Conservation (phyloP, 1,140 invertebrate species). For the Tetramorium simillimum region DNA sequence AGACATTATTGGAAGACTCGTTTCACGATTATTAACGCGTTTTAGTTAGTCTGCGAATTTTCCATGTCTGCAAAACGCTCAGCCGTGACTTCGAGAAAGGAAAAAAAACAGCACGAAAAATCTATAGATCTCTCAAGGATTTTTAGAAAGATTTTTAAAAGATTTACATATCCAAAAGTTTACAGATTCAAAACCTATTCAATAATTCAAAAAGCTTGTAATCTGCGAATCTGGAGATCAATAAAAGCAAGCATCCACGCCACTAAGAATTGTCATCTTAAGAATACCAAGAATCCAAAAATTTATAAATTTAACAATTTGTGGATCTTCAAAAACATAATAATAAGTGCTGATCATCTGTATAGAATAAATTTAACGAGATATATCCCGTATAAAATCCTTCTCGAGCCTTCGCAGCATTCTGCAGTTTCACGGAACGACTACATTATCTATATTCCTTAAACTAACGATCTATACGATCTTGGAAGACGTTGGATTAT, state of each 20-base stretch:
- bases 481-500: conserved; percentile 79
- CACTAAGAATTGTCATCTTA: not conserved
- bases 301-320: not conserved
- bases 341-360: not conserved
- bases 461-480: conserved; percentile 67
- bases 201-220: not conserved
- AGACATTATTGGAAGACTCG: conserved; percentile 77
- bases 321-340: not conserved
- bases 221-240: not conserved
- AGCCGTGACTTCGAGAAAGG: not conserved
- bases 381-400: not conserved
- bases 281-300: not conserved
- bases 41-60: conserved; percentile 64
- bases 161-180: not conserved
- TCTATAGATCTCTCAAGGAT: not conserved
- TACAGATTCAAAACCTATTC: not conserved
- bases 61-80: conserved; percentile 52
- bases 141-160: not conserved
- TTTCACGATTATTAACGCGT: conserved; percentile 68
- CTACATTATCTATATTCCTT: conserved; percentile 61
- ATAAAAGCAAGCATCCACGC: not conserved
- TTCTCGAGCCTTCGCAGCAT: conserved; percentile 1
- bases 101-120: not conserved
- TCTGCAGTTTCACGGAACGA: conserved; percentile 45
- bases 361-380: not conserved